phyloP scores from a whole-genome alignment of 1,140 invertebrate species.

The Micrasema minimum region DNA sequence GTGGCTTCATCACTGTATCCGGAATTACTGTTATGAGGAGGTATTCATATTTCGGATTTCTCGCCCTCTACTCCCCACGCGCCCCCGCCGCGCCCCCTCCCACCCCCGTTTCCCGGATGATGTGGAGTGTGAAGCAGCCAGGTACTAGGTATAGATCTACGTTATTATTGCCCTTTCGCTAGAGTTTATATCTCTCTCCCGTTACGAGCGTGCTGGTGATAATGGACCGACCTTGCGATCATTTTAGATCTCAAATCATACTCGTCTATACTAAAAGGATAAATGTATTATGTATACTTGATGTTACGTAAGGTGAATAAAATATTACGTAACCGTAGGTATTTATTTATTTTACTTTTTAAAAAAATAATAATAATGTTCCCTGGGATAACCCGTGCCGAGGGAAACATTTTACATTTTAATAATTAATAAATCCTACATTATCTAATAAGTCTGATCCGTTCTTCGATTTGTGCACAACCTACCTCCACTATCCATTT shows the following conservation, averaged over 20 bases:
- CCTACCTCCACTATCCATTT: no score
- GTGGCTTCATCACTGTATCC: slow-evolving; percentile 13
- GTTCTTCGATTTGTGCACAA: no score
- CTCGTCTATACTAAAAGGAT: neutral
- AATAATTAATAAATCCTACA: no score
- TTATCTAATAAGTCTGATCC: no score
- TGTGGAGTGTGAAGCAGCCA: neutral
- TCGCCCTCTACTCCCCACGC: neutral
- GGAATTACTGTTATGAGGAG: neutral
- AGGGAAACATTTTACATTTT: no score
- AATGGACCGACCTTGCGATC: neutral
- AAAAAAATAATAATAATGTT: no score
- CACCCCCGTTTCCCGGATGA: slow-evolving; percentile 7
- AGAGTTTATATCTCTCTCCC: neutral
- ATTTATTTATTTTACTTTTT: no score
- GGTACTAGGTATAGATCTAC: no score
- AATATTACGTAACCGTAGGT: no score
- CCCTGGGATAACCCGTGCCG: no score
- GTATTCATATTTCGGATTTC: slow-evolving; percentile 26
- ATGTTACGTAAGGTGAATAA: no score
- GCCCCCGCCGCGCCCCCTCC: neutral
- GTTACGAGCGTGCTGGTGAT: neutral
- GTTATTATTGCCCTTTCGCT: slow-evolving; percentile 1
- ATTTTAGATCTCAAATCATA: neutral
- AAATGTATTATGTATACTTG: no score